Conservation (phyloP, 2,113 vertebrate genomes). For the Bolborhynchus lineola region DNA sequence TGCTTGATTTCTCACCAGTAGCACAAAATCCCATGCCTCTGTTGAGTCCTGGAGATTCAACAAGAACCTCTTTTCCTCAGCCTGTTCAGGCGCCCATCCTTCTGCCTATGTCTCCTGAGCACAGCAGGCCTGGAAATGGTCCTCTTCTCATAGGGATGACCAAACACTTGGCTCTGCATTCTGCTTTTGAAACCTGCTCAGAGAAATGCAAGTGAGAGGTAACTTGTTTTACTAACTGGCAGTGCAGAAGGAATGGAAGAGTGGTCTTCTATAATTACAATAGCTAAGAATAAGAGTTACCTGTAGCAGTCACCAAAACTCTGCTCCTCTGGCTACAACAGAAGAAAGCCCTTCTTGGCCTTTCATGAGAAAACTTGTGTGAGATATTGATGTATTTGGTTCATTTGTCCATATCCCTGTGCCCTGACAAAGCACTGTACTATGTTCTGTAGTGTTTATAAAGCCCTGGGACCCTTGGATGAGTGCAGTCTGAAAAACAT, state of each 20-base stretch:
- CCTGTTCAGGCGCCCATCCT: not conserved
- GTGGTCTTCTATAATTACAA: not conserved
- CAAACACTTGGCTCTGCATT: not conserved
- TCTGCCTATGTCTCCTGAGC: fast-evolving
- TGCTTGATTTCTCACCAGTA: not conserved
- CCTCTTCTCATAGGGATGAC: not conserved
- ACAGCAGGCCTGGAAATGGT: not conserved
- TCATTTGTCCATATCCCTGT: not conserved
- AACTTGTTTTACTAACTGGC: not conserved
- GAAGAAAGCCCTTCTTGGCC: not conserved
- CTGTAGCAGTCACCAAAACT: not conserved
- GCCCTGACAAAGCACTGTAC: not conserved
- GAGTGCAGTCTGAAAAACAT: not conserved
- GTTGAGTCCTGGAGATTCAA: not conserved
- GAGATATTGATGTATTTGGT: not conserved
- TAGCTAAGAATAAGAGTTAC: not conserved
- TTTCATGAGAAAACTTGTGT: not conserved
- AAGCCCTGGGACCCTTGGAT: not conserved
- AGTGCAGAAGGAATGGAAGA: not conserved
- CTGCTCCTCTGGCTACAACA: not conserved
- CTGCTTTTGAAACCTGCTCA: not conserved
- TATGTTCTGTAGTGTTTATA: not conserved
- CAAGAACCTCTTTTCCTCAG: not conserved
- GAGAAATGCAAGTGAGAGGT: not conserved
- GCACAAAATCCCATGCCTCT: not conserved